A percentile compares a stretch with the other conserved stretches of the same genome.
Conservation (phyloP, 2,888 invertebrate genomes). For the Crocallis elinguaria region DNA sequence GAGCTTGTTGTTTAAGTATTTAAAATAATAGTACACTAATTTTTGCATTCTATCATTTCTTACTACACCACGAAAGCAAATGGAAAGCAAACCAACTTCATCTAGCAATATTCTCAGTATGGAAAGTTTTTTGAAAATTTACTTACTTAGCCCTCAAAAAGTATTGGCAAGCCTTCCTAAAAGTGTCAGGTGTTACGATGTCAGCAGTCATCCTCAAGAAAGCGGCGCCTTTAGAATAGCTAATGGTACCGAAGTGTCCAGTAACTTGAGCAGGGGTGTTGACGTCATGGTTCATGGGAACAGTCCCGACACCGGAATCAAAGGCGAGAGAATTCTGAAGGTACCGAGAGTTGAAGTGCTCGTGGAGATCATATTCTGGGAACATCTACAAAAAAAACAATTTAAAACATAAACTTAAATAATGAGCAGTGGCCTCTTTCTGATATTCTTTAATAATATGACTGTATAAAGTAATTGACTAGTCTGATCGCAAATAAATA, state of each 20-base stretch:
- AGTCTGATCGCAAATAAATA: too few species aligned
- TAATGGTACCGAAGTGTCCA: slow-evolving; percentile 87
- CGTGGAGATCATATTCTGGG: slow-evolving; percentile 86
- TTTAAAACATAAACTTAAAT: too few species aligned
- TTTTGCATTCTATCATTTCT: too few species aligned
- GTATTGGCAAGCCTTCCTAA: slow-evolving; percentile 58
- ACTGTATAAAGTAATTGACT: too few species aligned
- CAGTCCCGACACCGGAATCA: slow-evolving; percentile 67
- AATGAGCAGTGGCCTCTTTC: too few species aligned
- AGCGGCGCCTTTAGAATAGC: slow-evolving; percentile 87
- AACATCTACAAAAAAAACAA: slow-evolving; percentile 84
- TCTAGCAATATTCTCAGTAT: too few species aligned
- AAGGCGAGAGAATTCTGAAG: slow-evolving; percentile 86
- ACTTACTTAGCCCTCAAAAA: slow-evolving; percentile 82
- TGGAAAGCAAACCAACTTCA: too few species aligned
- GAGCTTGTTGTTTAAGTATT: not conserved
- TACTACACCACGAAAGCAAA: too few species aligned
- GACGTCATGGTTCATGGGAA: slow-evolving; percentile 86
- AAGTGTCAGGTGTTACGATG: slow-evolving; percentile 65
- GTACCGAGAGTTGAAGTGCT: slow-evolving; percentile 90
- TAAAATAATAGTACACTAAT: too few species aligned
- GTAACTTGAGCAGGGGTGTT: slow-evolving; percentile 86
- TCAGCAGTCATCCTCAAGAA: slow-evolving; percentile 72
- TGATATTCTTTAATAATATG: too few species aligned
- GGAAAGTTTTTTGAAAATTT: not conserved